Base-by-base conservation (phyloP, 2,113 vertebrate genomes). In the Varanus komodoensis region DNA sequence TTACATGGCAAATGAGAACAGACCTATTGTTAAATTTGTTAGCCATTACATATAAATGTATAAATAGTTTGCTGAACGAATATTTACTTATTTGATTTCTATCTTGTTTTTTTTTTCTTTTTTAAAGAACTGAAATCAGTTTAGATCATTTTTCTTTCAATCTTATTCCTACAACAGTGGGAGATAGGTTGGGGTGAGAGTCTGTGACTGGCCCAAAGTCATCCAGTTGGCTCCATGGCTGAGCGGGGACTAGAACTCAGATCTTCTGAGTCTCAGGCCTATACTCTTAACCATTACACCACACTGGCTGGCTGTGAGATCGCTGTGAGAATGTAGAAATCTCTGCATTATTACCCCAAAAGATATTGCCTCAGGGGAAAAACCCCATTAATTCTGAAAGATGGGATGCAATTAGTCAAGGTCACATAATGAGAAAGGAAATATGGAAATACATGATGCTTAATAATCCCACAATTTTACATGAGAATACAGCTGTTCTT, bases 371-470 rank as follows among this genome's bases (percentile, higher is more conserved):
- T 75, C 64, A 32, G 25, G n/a, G 29, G 17, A 80, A 82, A n/a
- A 67, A 15, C 82, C 87, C 61, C 83, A 73, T 34, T 38, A 61
- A 44, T 52, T 3, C 4, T 15, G 48, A 61, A 27, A 34, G 54
- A 27, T 9, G 6, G 83, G n/a, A 61, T 25, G 15, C 67, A 87
- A 81, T 86, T 80, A 12, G 0, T 48, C 74, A 89, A 67, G 15
- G 67, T 74, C 81, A 93, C 27, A 87, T 85, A 92, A 89, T 3
- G 14, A 11, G 71, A 8, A 79, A 90, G 74, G 21, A 48, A 44
- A 69, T 69, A 67, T 52, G 84, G 57, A 89, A 1, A 7, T 90
- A 78, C 78, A 57, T 44, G 79, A 74, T 75, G 21, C 34, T 86
- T 89, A 82, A 57, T 64, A 82, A 84, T 71, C 80, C 11, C 2